Conservation (phyloP, 2,797 vertebrate species). For the Cynopterus sphinx region DNA sequence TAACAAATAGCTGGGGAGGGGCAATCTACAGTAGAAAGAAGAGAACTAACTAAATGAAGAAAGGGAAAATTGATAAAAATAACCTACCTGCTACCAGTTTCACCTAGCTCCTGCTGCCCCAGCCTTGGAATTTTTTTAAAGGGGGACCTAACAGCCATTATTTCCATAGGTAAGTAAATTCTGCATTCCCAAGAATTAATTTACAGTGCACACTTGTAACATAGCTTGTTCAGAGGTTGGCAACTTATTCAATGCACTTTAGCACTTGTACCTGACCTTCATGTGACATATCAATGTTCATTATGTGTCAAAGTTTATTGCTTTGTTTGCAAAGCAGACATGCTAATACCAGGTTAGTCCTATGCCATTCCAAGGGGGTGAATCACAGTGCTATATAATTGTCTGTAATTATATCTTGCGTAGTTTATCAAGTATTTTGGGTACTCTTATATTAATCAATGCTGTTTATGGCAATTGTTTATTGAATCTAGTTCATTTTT, state of each 20-base stretch:
- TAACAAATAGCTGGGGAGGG: not conserved
- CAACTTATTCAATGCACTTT: not conserved
- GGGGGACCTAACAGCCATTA: not conserved
- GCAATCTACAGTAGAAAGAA: not conserved
- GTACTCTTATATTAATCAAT: conserved; percentile 5
- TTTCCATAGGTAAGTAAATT: not conserved
- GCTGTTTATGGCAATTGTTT: conserved; percentile 4
- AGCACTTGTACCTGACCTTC: not conserved
- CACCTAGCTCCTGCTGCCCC: not conserved
- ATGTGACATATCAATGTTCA: not conserved
- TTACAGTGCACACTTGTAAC: not conserved
- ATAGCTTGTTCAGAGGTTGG: not conserved
- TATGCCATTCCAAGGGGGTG: not conserved
- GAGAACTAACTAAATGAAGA: not conserved
- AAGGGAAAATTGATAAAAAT: not conserved
- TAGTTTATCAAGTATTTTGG: not conserved
- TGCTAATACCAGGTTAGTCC: not conserved
- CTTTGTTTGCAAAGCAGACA: not conserved
- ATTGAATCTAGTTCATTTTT: not conserved
- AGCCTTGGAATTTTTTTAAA: not conserved
- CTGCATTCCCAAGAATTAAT: not conserved
- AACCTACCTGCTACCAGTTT: not conserved
- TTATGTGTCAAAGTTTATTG: not conserved
- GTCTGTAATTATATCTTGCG: not conserved
- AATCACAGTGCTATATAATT: not conserved